Conservation (phyloP, 2,888 invertebrate species). For the Creontiades dilutus region DNA sequence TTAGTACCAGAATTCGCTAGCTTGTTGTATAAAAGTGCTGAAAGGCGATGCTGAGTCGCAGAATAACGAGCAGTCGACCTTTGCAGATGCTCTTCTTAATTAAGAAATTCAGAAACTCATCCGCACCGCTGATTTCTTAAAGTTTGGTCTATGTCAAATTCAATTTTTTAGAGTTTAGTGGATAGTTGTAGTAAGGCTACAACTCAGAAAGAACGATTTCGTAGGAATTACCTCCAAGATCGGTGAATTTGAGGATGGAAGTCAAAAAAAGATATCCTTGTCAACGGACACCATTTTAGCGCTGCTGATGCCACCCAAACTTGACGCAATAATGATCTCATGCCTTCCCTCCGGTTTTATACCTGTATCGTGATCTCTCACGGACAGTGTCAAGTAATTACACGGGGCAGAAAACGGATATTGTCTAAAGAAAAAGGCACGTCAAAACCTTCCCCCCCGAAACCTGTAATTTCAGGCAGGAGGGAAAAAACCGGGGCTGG, state of each 20-base stretch:
- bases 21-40: too few species aligned
- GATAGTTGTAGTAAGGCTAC: background rate
- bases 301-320: background rate
- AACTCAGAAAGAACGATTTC: background rate
- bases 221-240: background rate
- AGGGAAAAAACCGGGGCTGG: constrained; percentile 25
- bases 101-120: too few species aligned
- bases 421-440: constrained; percentile 70
- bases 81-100: too few species aligned
- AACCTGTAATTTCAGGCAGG: constrained; percentile 63
- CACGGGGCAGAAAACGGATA: constrained; percentile 62
- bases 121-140: too few species aligned
- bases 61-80: too few species aligned
- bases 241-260: background rate
- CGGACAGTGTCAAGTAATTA: constrained; percentile 70
- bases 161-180: too few species aligned
- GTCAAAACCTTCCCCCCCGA: constrained; percentile 43
- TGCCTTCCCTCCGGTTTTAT: constrained; percentile 5
- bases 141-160: background rate
- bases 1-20: too few species aligned
- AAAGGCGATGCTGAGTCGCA: too few species aligned
- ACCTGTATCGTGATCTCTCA: constrained; percentile 63
- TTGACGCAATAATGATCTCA: constrained; percentile 59
- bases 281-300: constrained; percentile 1
- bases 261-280: background rate